Evolutionary conservation across 2,888 invertebrate species (phyloP), one percentile per base, ranked within the genome.

Genomic region (Sycophila texana): DNA sequence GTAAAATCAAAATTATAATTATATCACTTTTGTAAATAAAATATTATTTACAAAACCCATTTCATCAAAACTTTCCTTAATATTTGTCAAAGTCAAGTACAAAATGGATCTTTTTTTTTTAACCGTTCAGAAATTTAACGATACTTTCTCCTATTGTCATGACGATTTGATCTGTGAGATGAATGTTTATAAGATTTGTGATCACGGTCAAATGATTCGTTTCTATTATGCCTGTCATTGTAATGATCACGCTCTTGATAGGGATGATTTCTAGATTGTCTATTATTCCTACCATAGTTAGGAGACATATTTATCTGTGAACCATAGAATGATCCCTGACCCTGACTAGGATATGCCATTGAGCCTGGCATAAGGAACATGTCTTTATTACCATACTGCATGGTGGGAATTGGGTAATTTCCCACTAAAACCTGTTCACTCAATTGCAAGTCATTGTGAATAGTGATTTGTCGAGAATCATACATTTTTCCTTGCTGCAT

Each of bases 341-440:
- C 53, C 39, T 87, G 86, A 72, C 83, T 87, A 4, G 85, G 84
- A 74, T 84, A 84, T 0, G 77, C 14, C 18, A 81, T 22, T 39
- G 77, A 58, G 53, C 81, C 83, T 26, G 84, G 81, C 74, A 81
- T 80, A 82, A 83, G 80, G 57, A 63, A 75, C 78, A 82, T 80
- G 5, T 51, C 4, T 30, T 80, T 82, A 18, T 80, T 82, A n/a
- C 74, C 63, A 77, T 84, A 83, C 30, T 82, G 81, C 66, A 82
- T 70, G 26, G 1, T 26, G 0, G 83, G 81, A 12, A 77, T 30
- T 26, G 26, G 3, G 47, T 83, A 73, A 67, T 82, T 83, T 51
- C 84, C 85, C 22, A 88, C 72, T 7, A 87, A 39, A 84, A 88
- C 85, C 81, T 87, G 87, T 22, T 87, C 85, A 1, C 85, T 85